Percentiles rank a stretch among this genome's conserved stretches.
phyloP scores from a whole-genome alignment of 2,888 invertebrate genomes.

The Pseudolycoriella hygida region DNA sequence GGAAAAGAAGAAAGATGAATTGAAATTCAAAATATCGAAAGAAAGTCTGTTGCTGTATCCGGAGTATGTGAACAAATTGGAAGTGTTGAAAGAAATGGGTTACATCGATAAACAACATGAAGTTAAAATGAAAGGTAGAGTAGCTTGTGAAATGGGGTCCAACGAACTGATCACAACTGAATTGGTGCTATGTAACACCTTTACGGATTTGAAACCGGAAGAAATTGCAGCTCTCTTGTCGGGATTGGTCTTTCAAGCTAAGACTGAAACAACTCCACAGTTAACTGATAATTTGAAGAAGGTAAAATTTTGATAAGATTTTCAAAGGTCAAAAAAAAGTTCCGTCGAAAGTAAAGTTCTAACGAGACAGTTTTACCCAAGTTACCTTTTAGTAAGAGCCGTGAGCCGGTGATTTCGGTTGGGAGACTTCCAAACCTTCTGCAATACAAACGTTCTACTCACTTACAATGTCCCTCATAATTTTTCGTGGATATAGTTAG shows the following conservation, averaged over 20 bases:
- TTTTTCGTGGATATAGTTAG: no score
- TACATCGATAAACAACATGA: slow-evolving; percentile 52
- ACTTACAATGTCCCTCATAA: no score
- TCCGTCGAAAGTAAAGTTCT: no score
- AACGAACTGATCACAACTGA: slow-evolving; percentile 90
- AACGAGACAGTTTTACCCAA: no score
- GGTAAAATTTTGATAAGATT: slow-evolving; percentile 23
- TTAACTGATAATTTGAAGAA: slow-evolving; percentile 39
- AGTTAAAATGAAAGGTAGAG: slow-evolving; percentile 65
- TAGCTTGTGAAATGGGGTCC: slow-evolving; percentile 73
- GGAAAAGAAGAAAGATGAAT: slow-evolving; percentile 44
- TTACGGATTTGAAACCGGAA: slow-evolving; percentile 68
- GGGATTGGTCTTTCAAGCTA: slow-evolving; percentile 81
- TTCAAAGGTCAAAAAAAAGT: no score
- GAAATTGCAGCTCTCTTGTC: slow-evolving; percentile 92
- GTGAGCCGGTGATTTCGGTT: no score
- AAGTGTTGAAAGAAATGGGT: slow-evolving; percentile 55
- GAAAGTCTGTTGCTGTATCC: slow-evolving; percentile 74
- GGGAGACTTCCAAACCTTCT: no score
- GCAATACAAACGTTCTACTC: no score
- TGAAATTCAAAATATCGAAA: slow-evolving; percentile 61
- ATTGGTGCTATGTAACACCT: slow-evolving; percentile 73
- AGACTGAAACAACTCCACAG: slow-evolving; percentile 40
- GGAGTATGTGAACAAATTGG: slow-evolving; percentile 69
- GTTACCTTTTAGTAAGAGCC: no score